Evolutionary conservation across 2,797 vertebrate genomes (phyloP), one percentile per base, ranked within the genome.

Genomic region (Anas georgica): DNA sequence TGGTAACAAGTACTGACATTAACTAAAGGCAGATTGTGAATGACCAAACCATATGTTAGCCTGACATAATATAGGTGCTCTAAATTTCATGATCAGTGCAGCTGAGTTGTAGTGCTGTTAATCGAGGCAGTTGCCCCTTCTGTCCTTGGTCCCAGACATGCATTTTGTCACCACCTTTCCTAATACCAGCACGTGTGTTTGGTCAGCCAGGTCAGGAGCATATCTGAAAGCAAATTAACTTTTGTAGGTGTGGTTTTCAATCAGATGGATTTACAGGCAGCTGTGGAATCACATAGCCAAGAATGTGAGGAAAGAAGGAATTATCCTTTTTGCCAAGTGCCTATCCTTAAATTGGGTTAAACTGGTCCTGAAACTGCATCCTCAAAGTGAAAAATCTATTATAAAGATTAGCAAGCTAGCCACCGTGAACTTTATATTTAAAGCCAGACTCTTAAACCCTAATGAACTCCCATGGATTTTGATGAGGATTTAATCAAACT

Each of bases 401-500:
- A 48, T 43, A 79, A 85, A 84, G 56, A 63, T 64, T 70, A 73
- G 10, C 20, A 66, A 84, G 29, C 0, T 0, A 91, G 50, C 35
- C 77, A 41, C 41, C 1, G 26, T 86, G 25, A 86, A 43, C 50
- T 94, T 81, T 39, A 8, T 52, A 35, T 59, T 73, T 84, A 56
- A 94, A 93, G 63, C 86, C 52, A 77, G 15, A 33, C 83, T 77
- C 59, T 93, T 86, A 67, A 90, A 59, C 35, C 46, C 55, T 86
- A 83, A 93, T 90, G 88, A 95, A 91, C 86, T 94, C 31, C 25
- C 29, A 56, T 56, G 35, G 74, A 86, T 88, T 94, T 93, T 90
- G 67, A 94, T 86, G 56, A 94, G 74, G 84, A 90, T 84, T 94
- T 84, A 93, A 93, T 95, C 81, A 94, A 93, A 86, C 58, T 69